Conservation (phyloP, 2,797 vertebrate genomes). For the Sarcoramphus papa region DNA sequence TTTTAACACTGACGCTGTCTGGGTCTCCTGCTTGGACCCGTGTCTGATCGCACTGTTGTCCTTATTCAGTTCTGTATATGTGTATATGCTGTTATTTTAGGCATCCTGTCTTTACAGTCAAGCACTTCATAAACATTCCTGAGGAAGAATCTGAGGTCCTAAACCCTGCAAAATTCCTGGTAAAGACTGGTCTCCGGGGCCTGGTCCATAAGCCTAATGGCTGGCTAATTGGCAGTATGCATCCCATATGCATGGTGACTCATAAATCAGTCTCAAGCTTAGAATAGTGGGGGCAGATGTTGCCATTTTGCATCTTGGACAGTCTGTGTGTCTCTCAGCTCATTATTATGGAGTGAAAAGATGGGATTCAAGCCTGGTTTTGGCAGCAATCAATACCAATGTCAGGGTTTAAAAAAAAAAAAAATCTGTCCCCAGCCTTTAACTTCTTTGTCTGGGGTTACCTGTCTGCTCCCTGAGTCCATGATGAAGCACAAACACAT, state of each 20-base stretch:
- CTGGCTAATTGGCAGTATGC: constrained; percentile 9
- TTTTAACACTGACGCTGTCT: neutral
- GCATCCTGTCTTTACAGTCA: neutral
- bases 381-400: neutral
- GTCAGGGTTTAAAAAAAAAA: neutral
- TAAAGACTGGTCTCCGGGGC: constrained; percentile 7
- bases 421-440: neutral
- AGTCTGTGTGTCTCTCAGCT: neutral
- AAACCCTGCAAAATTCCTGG: constrained; percentile 7
- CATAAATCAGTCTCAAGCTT: constrained; percentile 9
- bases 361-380: neutral
- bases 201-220: neutral
- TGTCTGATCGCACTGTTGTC: neutral
- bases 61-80: neutral
- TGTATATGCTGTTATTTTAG: neutral
- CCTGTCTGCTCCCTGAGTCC: neutral
- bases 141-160: neutral
- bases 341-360: neutral
- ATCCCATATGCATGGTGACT: neutral
- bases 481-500: neutral
- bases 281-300: neutral
- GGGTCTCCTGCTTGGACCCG: neutral
- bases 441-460: neutral
- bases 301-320: neutral
- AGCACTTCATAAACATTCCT: constrained; percentile 42